Evolutionary conservation across 2,113 vertebrate genomes (phyloP), one percentile per base, ranked within the genome.

Genomic region (Mola mola): DNA sequence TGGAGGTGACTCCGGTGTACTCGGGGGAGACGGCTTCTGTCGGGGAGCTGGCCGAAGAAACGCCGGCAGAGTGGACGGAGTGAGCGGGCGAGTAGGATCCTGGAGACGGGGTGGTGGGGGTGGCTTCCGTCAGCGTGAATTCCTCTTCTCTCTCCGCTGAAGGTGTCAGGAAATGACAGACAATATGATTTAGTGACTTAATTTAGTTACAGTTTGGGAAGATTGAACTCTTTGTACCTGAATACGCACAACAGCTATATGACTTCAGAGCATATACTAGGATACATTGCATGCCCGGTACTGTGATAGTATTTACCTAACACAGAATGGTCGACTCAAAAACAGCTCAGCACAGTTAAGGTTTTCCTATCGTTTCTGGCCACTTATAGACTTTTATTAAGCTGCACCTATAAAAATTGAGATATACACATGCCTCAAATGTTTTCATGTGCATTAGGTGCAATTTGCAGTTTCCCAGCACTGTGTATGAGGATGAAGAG

Each of bases 71-170:
- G 1, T 92, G 92, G 86, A 94, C 93, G 0, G 96, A 98, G 46
- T 96, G 95, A 29, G 94, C 93, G 0, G 96, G 96, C 48, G 96
- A 98, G 87, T 92, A 99, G 0, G 95, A 91, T 0, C 83, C 94
- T 0, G 96, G 96, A 10, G 96, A 97, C 2, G 93, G 91, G 20
- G 94, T 92, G 21, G 95, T 88, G 20, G 95, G 93, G 17, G 93
- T 86, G 29, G 93, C 91, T 73, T 96, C 95, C 8, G 92, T 87
- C 82, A 94, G 49, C 34, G 93, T 82, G 52, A 94, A 91, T 37
- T 98, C 95, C 38, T 98, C 95, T 61, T 60, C 85, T 73, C 90
- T 87, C 72, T 98, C 96, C 78, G 93, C 93, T 95, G 44, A 70
- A 73, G 47, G 37, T 7, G 25, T 38, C 1, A 43, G 13, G 26